phyloP scores from a whole-genome alignment of 2,888 invertebrate species.

The Elmis aenea region DNA sequence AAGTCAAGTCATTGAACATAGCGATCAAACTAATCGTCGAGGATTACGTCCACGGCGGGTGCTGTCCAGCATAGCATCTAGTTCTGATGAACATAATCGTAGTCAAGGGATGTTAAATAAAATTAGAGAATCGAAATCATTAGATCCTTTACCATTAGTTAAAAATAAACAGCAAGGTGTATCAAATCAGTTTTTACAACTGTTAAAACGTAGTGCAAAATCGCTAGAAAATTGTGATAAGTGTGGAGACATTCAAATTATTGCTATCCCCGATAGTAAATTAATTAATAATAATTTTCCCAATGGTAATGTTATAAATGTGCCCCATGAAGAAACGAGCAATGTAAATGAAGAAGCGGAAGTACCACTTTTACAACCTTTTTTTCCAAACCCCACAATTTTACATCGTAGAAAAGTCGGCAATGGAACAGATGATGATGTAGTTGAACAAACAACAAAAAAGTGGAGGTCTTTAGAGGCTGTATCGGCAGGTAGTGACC shows the following conservation, averaged over 20 bases:
- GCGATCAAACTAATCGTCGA: constrained; percentile 27
- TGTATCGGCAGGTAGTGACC: constrained; percentile 46
- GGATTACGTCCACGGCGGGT: constrained; percentile 48
- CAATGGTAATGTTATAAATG: constrained; percentile 50
- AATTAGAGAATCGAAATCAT: constrained; percentile 59
- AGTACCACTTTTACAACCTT: constrained; percentile 43
- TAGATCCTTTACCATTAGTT: constrained; percentile 57
- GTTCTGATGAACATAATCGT: constrained; percentile 51
- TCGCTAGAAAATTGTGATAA: constrained; percentile 52
- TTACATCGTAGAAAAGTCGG: constrained; percentile 37
- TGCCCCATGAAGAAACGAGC: constrained; percentile 36
- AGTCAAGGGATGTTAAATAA: constrained; percentile 39
- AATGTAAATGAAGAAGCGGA: constrained; percentile 42
- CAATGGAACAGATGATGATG: constrained; percentile 38
- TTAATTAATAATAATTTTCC: constrained; percentile 53
- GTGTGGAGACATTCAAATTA: constrained; percentile 43
- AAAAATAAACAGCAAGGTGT: constrained; percentile 25
- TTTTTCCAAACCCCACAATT: constrained; percentile 30
- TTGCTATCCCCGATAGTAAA: constrained; percentile 46
- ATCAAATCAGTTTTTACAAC: constrained; percentile 19
- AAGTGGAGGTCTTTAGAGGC: constrained; percentile 78
- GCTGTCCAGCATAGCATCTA: constrained; percentile 63
- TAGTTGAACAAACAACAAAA: constrained; percentile 50
- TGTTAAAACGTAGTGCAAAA: constrained; percentile 28
- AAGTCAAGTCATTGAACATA: constrained; percentile 38